Evolutionary conservation across 1,140 invertebrate genomes (phyloP).

Genomic region (Latrodectus geometricus): DNA sequence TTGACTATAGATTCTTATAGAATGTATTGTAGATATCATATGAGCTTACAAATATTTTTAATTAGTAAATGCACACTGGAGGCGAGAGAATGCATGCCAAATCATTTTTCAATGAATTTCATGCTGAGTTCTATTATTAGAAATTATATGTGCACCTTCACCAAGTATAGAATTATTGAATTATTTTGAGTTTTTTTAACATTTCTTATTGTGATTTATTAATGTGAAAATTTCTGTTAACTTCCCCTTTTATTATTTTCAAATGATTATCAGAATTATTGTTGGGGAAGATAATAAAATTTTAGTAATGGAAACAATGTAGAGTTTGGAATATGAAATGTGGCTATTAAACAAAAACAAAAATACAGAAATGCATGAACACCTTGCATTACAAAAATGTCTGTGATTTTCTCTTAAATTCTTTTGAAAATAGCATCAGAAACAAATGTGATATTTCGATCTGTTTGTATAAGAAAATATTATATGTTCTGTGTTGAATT

Average conservation of each 20-base stretch:
- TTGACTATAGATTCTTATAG: background rate
- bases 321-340: slow-evolving; percentile 53
- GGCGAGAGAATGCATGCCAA: background rate
- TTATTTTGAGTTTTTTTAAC: too few relatives aligned
- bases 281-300: background rate
- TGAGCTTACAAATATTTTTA: background rate
- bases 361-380: slow-evolving; percentile 41
- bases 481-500: slow-evolving; percentile 62
- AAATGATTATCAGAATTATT: background rate
- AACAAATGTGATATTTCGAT: slow-evolving; percentile 62
- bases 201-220: too few relatives aligned
- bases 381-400: slow-evolving; percentile 59
- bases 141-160: too few relatives aligned
- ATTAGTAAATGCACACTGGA: background rate
- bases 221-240: too few relatives aligned
- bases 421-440: slow-evolving; percentile 61
- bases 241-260: background rate
- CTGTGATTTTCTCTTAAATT: slow-evolving; percentile 62
- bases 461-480: slow-evolving; percentile 62
- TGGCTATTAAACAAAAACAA: slow-evolving; percentile 6
- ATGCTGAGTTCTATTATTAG: too few relatives aligned
- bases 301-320: slow-evolving; percentile 48
- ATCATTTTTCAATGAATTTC: too few relatives aligned
- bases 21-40: background rate
- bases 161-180: too few relatives aligned